Evolutionary conservation across 2,797 vertebrate species (phyloP).

Genomic region (Pempheris klunzingeri): DNA sequence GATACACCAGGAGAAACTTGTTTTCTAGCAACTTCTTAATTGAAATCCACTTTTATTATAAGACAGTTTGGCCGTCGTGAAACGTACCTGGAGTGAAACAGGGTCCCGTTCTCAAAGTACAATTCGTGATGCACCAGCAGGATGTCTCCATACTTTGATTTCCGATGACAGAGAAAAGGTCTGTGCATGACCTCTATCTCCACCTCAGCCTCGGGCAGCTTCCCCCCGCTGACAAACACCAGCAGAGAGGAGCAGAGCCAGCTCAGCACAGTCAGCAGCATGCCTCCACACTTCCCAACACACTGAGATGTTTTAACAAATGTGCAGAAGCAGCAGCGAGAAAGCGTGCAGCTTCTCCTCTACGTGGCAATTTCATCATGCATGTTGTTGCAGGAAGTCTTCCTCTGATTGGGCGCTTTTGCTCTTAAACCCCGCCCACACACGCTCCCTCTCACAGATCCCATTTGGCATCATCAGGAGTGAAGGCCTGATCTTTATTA

Average conservation of each 20-base stretch:
- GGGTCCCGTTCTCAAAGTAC: conserved; percentile 92
- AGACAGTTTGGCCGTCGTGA: not conserved
- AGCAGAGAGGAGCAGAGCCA: conserved; percentile 79
- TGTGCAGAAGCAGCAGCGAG: not conserved
- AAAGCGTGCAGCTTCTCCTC: conserved; percentile 20
- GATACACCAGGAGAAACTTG: not conserved
- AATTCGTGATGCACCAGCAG: conserved; percentile 94
- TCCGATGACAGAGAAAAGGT: conserved; percentile 94
- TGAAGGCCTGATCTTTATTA: conserved; percentile 56
- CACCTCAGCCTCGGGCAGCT: conserved; percentile 92
- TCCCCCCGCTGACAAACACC: conserved; percentile 80
- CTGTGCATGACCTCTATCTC: conserved; percentile 90
- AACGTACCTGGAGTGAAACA: conserved; percentile 92
- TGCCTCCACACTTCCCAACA: conserved; percentile 30
- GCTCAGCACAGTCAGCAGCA: conserved; percentile 81
- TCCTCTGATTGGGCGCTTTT: conserved; percentile 68
- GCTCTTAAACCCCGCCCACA: conserved; percentile 52
- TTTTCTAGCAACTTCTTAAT: not conserved
- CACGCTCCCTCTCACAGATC: not conserved
- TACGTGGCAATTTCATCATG: conserved; percentile 76
- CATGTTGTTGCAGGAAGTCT: conserved; percentile 49
- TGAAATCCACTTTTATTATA: not conserved
- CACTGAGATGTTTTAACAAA: not conserved
- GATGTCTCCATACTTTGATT: conserved; percentile 93
- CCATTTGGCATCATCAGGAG: not conserved